These are phyloP conservation scores for Botia almorhae DNA, from an alignment of 2,797 vertebrate genomes.

Conservation along the genomic window DNA sequence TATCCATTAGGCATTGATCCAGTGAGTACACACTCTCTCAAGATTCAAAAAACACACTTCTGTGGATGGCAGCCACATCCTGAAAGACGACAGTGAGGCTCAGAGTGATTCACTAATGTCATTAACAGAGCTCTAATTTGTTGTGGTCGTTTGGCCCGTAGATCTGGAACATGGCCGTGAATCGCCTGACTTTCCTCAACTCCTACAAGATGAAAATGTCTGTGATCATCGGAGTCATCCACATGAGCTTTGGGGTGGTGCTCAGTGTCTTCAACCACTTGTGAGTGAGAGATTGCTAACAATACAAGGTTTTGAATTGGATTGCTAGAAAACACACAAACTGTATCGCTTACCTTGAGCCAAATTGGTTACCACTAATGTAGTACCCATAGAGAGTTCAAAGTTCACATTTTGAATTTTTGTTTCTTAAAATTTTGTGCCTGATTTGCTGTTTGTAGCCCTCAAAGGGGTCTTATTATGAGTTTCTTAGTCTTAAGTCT, in stretches of 20 bases:
- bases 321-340: too few species aligned
- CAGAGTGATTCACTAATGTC: neutral
- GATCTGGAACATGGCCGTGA: conserved; percentile 97
- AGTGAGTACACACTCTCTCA: conserved; percentile 75
- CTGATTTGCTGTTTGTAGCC: too few species aligned
- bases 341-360: too few species aligned
- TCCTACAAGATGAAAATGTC: conserved; percentile 99
- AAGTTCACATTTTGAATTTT: too few species aligned
- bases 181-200: conserved; percentile 94
- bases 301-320: neutral
- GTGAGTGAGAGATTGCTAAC: conserved; percentile 78
- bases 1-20: conserved; percentile 96
- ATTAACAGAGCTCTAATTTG: conserved; percentile 15
- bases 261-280: conserved; percentile 93
- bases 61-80: neutral
- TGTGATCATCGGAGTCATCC: conserved; percentile 89
- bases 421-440: too few species aligned
- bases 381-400: too few species aligned
- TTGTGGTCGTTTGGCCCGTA: conserved; percentile 63
- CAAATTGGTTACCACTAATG: too few species aligned
- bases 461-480: too few species aligned
- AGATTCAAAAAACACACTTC: conserved; percentile 3
- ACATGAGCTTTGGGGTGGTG: conserved; percentile 94
- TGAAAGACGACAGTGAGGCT: neutral
- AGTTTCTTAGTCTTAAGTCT: too few species aligned